These are phyloP conservation scores for Motacilla alba DNA, from an alignment of 2,113 vertebrate species.

Conservation along the genomic window DNA sequence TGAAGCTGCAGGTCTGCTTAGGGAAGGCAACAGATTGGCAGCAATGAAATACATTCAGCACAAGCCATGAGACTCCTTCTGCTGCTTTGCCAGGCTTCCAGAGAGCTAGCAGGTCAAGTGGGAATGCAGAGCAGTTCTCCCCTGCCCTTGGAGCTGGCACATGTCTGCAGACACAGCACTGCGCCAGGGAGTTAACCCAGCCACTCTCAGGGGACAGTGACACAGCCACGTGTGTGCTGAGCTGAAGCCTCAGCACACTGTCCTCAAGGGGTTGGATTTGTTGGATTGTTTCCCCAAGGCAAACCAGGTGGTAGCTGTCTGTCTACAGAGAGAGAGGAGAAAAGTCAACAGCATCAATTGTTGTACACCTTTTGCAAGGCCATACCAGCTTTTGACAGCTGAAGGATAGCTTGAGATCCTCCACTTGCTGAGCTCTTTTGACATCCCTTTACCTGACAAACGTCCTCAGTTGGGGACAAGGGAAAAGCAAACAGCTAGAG, in stretches of 20 bases:
- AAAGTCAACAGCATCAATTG: neutral
- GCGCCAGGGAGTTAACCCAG: neutral
- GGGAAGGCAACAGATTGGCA: neutral
- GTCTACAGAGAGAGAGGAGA: fast-evolving
- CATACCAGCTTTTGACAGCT: neutral
- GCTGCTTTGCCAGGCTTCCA: neutral
- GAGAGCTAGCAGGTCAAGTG: neutral
- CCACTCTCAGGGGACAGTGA: fast-evolving
- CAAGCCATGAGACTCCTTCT: neutral
- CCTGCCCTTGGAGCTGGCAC: neutral
- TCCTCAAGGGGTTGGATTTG: neutral
- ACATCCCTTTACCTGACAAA: neutral
- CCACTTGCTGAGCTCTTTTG: neutral
- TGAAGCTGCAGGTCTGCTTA: neutral
- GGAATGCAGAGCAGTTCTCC: neutral
- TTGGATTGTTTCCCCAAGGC: neutral
- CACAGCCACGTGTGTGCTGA: fast-evolving
- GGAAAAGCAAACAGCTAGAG: neutral
- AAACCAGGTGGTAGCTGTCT: neutral
- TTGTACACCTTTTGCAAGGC: neutral
- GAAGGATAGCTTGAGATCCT: neutral
- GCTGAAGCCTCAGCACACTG: neutral
- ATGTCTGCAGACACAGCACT: neutral
- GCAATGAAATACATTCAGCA: neutral
- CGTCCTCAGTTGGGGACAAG: fast-evolving